Evolutionary conservation across 2,113 vertebrate species (phyloP), one percentile per base, ranked within the genome.

Genomic region (Microcebus jonahi): DNA sequence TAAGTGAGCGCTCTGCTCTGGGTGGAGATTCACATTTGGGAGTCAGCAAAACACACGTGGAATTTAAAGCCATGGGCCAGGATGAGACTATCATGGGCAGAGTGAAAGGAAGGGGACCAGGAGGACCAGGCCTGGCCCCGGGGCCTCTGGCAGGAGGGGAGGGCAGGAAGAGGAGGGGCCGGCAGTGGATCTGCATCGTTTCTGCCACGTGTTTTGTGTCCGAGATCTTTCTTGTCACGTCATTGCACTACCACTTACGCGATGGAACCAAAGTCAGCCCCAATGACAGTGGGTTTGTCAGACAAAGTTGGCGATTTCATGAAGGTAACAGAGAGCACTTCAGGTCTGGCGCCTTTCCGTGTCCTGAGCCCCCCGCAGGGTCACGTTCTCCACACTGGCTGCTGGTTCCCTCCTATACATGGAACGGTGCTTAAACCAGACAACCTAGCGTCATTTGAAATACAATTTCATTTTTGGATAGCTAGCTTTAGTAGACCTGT

Each of bases 381-480:
- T 21, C 53, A 7, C 1, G 0, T 9, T 63, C 65, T 70, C 63
- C 1, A 10, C 11, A 0, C 27, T 0, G 3, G n/a, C 55, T 48
- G 53, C 21, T 11, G n/a, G 9, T 7, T 29, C 55, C 79, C n/a
- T 23, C 45, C 12, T 5, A 2, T 4, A 55, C 6, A 39, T 68
- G 21, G 25, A 81, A 48, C 0, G 2, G 48, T 36, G 23, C 45
- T 80, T 59, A 21, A 31, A 5, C 1, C 27, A 9, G 31, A 50
- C 0, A 1, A 59, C 31, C 39, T 0, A 12, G 0, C 21, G 50
- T 48, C 57, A 25, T 48, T 21, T 31, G 61, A 50, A 65, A 45
- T 48, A 7, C 20, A 5, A 1, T 29, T 12, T 67, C 34, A 81
- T 42, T 75, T 86, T 42, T 59, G 5, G 48, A 39, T 86, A 65